phyloP scores from a whole-genome alignment of 2,888 invertebrate species.

The Ornithoptera alexandrae region DNA sequence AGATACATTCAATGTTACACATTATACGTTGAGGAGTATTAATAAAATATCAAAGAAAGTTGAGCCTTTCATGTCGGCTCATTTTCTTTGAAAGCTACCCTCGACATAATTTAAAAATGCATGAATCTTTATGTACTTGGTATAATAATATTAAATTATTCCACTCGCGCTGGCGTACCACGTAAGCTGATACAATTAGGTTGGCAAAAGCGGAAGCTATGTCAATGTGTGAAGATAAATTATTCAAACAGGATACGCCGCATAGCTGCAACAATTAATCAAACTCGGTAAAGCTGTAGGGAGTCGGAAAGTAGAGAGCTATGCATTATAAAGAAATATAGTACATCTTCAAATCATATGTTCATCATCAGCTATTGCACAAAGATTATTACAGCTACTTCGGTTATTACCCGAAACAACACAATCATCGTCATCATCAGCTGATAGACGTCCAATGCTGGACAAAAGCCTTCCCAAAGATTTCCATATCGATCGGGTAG shows the following conservation, averaged over 20 bases:
- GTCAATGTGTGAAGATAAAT: constrained; percentile 19
- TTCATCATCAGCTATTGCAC: neutral
- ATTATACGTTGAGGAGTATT: too few relatives aligned
- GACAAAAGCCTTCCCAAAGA: too few relatives aligned
- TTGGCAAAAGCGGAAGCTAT: constrained; percentile 3
- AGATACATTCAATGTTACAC: too few relatives aligned
- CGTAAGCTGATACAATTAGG: constrained; percentile 9
- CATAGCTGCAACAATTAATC: constrained; percentile 17
- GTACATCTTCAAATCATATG: neutral
- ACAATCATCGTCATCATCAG: too few relatives aligned
- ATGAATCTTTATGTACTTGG: neutral
- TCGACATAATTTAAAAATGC: neutral
- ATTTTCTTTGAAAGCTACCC: neutral
- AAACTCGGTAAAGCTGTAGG: neutral
- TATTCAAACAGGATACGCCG: constrained; percentile 18
- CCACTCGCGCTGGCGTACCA: neutral
- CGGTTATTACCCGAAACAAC: too few relatives aligned
- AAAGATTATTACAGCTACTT: too few relatives aligned
- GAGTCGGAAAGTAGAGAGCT: neutral
- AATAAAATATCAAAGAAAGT: too few relatives aligned
- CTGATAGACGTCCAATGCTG: too few relatives aligned
- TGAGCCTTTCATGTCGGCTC: too few relatives aligned
- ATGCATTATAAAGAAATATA: neutral
- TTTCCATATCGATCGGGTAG: too few relatives aligned
- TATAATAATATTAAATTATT: constrained; percentile 8